Evolutionary conservation across 2,113 vertebrate genomes (phyloP).

Genomic region (Mandrillus leucophaeus): DNA sequence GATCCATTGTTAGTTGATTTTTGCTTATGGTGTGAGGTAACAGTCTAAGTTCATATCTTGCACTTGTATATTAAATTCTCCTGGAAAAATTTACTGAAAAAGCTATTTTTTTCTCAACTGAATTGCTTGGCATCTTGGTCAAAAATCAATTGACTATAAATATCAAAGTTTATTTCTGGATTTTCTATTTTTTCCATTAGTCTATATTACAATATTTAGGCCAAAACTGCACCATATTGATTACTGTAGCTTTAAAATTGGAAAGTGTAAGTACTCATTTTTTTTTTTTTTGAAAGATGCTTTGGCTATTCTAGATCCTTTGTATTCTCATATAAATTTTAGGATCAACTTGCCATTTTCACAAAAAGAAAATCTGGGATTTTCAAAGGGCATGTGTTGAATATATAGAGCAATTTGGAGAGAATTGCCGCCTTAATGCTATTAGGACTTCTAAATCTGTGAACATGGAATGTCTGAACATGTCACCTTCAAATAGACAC

Average conservation of each 20-base stretch:
- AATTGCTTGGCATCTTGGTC: neutral
- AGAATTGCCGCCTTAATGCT: neutral
- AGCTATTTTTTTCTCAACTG: neutral
- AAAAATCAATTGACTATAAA: neutral
- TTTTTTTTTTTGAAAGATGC: neutral
- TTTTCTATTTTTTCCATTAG: neutral
- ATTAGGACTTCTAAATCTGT: neutral
- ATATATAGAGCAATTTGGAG: neutral
- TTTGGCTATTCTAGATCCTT: neutral
- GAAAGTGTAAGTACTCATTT: neutral
- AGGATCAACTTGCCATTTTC: neutral
- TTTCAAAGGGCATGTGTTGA: neutral
- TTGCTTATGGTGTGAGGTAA: neutral
- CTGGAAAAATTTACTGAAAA: neutral
- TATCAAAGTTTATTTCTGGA: neutral
- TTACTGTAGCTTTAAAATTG: neutral
- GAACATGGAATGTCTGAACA: neutral
- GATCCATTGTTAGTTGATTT: neutral
- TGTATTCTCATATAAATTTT: neutral
- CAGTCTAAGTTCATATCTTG: neutral
- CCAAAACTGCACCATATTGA: neutral
- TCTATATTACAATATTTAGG: neutral
- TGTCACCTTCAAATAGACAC: neutral
- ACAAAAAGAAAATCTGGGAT: neutral
- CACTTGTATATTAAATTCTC: neutral